These are phyloP conservation scores for Gadus macrocephalus DNA, from an alignment of 2,113 vertebrate species.

Conservation along the genomic window DNA sequence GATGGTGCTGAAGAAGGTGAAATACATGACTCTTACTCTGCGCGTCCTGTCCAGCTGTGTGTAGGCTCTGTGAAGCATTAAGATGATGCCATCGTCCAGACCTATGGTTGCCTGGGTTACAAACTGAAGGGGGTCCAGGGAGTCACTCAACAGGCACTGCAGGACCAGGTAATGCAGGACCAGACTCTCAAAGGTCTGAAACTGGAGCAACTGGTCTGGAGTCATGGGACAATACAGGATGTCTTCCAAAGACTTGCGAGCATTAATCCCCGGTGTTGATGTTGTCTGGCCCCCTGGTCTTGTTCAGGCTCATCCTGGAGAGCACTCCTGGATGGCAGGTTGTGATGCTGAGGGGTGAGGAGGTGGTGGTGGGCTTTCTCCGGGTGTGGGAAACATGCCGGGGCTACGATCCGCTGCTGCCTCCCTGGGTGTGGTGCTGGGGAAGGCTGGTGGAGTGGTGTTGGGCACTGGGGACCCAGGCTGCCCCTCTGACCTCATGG, in stretches of 20 bases:
- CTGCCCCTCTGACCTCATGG: neutral
- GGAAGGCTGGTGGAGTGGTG: neutral
- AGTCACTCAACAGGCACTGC: neutral
- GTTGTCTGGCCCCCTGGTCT: too few species aligned
- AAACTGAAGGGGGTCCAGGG: neutral
- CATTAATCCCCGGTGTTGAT: too few species aligned
- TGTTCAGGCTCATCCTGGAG: too few species aligned
- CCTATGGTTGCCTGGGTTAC: neutral
- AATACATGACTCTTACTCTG: neutral
- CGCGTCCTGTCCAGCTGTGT: neutral
- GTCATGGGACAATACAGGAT: too few species aligned
- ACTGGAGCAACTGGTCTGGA: too few species aligned
- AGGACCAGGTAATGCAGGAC: neutral
- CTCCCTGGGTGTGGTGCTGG: neutral
- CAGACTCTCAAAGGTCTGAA: too few species aligned
- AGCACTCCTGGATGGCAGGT: too few species aligned
- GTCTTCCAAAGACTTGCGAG: too few species aligned
- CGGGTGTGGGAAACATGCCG: neutral
- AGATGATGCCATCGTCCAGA: neutral
- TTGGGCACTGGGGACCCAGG: neutral
- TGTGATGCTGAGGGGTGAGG: too few species aligned
- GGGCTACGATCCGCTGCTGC: neutral
- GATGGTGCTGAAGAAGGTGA: neutral
- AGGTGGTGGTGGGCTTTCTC: neutral
- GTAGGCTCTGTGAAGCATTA: constrained; percentile 1